Evolutionary conservation across 2,888 invertebrate species (phyloP), one percentile per base, ranked within the genome.

Genomic region (Cerastis rubricosa): DNA sequence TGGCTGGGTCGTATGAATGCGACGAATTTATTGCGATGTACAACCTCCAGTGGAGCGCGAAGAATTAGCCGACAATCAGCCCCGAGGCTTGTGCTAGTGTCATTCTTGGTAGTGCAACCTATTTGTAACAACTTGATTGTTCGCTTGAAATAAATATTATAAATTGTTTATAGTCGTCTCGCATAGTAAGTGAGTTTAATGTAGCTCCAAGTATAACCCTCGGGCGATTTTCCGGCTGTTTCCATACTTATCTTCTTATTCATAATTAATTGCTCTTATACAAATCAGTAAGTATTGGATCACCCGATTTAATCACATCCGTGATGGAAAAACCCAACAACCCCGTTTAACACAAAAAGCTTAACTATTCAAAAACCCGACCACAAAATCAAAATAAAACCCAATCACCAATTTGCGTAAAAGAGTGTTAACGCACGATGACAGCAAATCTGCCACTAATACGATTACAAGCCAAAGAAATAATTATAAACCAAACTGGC

Each of bases 11-110:
- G 91, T 92, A 90, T 95, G 95, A 96, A 96, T 96, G 93, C 93
- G 92, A 92, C 89, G 93, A 95, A 95, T 96, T 95, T 95, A 96
- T 96, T 95, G 95, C 95, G 93, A 91, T 95, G 95, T 95, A 95
- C 94, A 95, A 93, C 89, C 93, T 93, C 91, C 94, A 93, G 81
- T 91, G 93, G 90, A 94, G 93, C 94, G 94, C 85, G 91, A 93
- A 92, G 94, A 95, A 95, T 95, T 95, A 96, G 94, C 91, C 91
- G 92, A 93, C 95, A 94, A 94, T 94, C 93, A 93, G 89, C 88
- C 85, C 76, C 83, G 81, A 78, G 79, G 54, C 63, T 63, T 67
- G 74, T 61, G 78, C 73, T 77, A 77, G 76, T 72, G 83, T 74
- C 87, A 76, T 81, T 69, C 76, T 84, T 76, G 40, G 65, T 61